Base-by-base conservation (phyloP, 2,888 invertebrate species). In the Spisula subtruncata region DNA sequence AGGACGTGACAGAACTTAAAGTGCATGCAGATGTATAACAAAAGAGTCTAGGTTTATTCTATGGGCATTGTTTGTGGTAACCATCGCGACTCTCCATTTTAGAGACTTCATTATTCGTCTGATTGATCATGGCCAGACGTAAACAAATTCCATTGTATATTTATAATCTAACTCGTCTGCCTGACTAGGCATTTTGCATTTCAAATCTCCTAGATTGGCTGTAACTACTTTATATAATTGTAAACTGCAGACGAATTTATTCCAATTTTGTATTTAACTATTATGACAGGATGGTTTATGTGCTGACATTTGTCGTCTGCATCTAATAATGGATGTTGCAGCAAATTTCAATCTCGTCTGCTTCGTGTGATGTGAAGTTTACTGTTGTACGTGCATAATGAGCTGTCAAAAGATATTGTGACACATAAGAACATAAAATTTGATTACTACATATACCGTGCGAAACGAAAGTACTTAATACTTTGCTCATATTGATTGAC, bases 271-370 rank as follows among this genome's bases (percentile, higher is more conserved):
- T 25, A 66, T 66, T 66, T 66, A 66, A n/a, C 25, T 66, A 66
- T 66, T 66, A 25, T n/a, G n/a, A 66, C 60, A n/a, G 25, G 25
- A 66, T 25, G 2, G 51, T 66, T 66, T 66, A n/a, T 25, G n/a
- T n/a, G 60, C 60, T 66, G 60, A 66, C 60, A 66, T 66, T 66
- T 66, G 60, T 66, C 60, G 60, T 66, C 25, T 66, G 25, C 25
- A 2, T 25, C 10, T n/a, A 66, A 25, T 25, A 51, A 51, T 51
- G 16, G 16, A 51, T 16, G 51, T 51, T 66, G 25, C 25, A 25
- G 60, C n/a, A 25, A 66, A 25, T 66, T 66, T 66, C n/a, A 66
- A 25, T 66, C n/a, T 25, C n/a, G 25, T 25, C 25, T 66, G 25
- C 25, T 4, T 2, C 6, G 25, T 10, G 8, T n/a, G 25, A 66